Base-by-base conservation (phyloP, 2,888 invertebrate genomes). In the Cosmia pyralina region DNA sequence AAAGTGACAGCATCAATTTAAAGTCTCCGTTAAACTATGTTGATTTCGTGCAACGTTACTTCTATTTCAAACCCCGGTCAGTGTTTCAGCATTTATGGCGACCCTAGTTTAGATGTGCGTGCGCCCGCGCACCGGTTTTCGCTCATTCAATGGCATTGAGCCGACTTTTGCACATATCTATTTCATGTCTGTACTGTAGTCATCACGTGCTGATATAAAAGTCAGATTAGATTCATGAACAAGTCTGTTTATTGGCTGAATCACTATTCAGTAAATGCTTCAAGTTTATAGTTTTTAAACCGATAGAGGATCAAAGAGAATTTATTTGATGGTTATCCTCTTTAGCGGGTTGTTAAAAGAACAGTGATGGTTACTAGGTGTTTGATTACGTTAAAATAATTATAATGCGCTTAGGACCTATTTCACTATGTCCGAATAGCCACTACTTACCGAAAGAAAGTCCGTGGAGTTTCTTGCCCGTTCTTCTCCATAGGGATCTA, bases 161-260 rank as follows among this genome's bases (percentile, higher is more conserved):
- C 3, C 5, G 8, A 34, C 6, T 70, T 53, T 53, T 69, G 66
- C 3, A n/a, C 4, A 0, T 34, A 34, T 7, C 0, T 67, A 7
- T 28, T 4, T 17, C 7, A 10, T 62, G 11, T 53, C 13, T 4
- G n/a, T 22, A 17, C 15, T 50, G 44, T 38, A 38, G 1, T 52
- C 55, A 66, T 78, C 71, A 59, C 82, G 50, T n/a, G 48, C 11
- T 13, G 66, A 63, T 67, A 78, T 80, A 78, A 80, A 80, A 69
- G 82, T 80, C 82, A 19, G 38, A 50, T 62, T 17, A 72, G 73
- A 80, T 80, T 80, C 53, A 77, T 41, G 48, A 44, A 17, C 52
- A 48, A 38, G 59, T n/a, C 50, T 58, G 65, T 79, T 80, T 80
- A 75, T 77, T 55, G 1, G 17, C 48, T 70, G 48, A 69, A 34